Evolutionary conservation across 1,140 invertebrate species (phyloP).

Genomic region (Cherax quadricarinatus): DNA sequence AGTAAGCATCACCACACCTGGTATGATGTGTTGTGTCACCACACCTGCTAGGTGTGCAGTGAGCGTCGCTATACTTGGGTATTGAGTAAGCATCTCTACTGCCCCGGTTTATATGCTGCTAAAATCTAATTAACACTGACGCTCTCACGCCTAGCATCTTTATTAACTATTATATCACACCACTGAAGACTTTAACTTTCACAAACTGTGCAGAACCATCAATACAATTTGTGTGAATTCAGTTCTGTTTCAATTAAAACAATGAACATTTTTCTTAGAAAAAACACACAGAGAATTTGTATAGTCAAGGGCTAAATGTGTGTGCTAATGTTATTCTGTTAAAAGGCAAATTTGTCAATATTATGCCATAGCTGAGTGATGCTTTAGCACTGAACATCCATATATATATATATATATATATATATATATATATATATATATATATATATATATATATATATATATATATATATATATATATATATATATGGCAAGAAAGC

Average conservation of each 20-base stretch:
- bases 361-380: not conserved
- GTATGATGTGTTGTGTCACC: too few species aligned
- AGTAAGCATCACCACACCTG: too few species aligned
- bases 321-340: not conserved
- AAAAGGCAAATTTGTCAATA: not conserved
- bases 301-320: not conserved
- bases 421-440: too few species aligned
- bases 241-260: too few species aligned
- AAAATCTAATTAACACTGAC: not conserved
- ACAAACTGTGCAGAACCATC: not conserved
- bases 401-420: too few species aligned
- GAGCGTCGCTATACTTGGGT: too few species aligned
- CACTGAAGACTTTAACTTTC: not conserved
- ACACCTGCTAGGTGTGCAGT: too few species aligned
- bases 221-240: not conserved
- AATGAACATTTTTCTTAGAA: too few species aligned
- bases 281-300: not conserved
- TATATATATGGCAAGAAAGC: not conserved
- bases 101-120: not conserved
- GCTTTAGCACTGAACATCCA: not conserved
- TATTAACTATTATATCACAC: not conserved
- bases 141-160: not conserved
- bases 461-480: too few species aligned
- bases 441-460: too few species aligned
- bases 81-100: too few species aligned